Evolutionary conservation across 2,888 invertebrate species (phyloP), one percentile per base, ranked within the genome.

Genomic region (Campaea margaritaria): DNA sequence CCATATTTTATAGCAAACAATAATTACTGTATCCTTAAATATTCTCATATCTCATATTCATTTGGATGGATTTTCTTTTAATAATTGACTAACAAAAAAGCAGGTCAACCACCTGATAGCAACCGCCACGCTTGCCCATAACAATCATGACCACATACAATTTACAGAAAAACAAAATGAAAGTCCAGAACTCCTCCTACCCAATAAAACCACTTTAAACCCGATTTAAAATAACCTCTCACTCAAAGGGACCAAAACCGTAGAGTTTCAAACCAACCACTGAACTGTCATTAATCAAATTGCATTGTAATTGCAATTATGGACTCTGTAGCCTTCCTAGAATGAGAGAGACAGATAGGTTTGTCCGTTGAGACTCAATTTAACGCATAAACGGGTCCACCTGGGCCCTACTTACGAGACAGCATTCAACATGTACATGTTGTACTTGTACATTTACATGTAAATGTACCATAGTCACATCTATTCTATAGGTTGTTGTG

Each of bases 271-370:
- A 62, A 65, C 61, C 66, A 64, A 84, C 84, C 65, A n/a, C 58
- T 62, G 54, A 65, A 68, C 70, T 72, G 70, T 69, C 69, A 74
- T 76, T 72, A 73, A 69, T 65, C 65, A 73, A 74, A 78, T 79
- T 74, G 74, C 73, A 72, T 73, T 65, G 67, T 68, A 76, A 75
- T 72, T 71, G 64, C 52, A 39, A 49, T 41, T 38, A 46, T 36
- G 15, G 50, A n/a, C n/a, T 0, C 16, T 42, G 14, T 21, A 31
- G 31, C 31, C 31, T 31, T 2, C 21, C 21, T 38, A 38, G 55
- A 48, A 12, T 38, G 46, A 61, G 59, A 58, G 66, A 68, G 71
- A 67, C 71, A 58, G 64, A 56, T 53, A 55, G 68, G 78, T 81
- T 82, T 79, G 81, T 76, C 68, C 73, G 62, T 64, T 75, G 70